Evolutionary conservation across 2,888 invertebrate genomes (phyloP), one percentile per base, ranked within the genome.

Genomic region (Drosophila setosimentum): DNA sequence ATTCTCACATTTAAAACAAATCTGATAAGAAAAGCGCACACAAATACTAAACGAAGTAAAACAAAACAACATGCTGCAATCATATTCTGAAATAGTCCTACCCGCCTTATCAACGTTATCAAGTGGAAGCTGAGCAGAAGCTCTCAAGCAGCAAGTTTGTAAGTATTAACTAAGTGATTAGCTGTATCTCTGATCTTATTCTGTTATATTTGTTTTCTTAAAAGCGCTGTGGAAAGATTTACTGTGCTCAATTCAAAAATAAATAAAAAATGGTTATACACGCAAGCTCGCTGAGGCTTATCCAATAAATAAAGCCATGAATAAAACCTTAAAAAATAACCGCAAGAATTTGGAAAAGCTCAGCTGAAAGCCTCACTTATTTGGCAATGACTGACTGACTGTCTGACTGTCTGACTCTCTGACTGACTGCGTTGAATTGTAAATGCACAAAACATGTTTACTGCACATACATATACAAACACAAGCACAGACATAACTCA

Each of bases 131-230:
- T 57, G 27, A n/a, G 42, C n/a, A n/a, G 35, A 11, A 32, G 58
- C 32, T 72, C 53, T 42, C 11, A 35, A 29, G n/a, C 30, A 75
- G 72, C 53, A 72, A 70, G 70, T 68, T 68, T 55, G 66, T 73
- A 83, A 85, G 86, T 88, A 83, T 85, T 88, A 82, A 76, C 66
- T 24, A 76, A 60, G 74, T 76, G 87, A 84, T 84, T 84, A 87
- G 73, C 80, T 33, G 30, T 27, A 27, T 24, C 45, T 69, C 35
- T 53, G 51, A 10, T 16, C 16, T 29, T 13, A n/a, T n/a, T 57
- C 21, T n/a, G 0, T 13, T 32, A n/a, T 49, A 40, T 49, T 66
- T 54, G 16, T 66, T 29, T 24, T 37, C 45, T 27, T 54, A 45
- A 50, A 42, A 18, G 7, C 21, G 42, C 50, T 71, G 49, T 81